A percentile compares a stretch with the other conserved stretches of the same genome.
These are phyloP conservation scores for Sciaenops ocellatus DNA, from an alignment of 2,797 vertebrate species.

Conservation along the genomic window DNA sequence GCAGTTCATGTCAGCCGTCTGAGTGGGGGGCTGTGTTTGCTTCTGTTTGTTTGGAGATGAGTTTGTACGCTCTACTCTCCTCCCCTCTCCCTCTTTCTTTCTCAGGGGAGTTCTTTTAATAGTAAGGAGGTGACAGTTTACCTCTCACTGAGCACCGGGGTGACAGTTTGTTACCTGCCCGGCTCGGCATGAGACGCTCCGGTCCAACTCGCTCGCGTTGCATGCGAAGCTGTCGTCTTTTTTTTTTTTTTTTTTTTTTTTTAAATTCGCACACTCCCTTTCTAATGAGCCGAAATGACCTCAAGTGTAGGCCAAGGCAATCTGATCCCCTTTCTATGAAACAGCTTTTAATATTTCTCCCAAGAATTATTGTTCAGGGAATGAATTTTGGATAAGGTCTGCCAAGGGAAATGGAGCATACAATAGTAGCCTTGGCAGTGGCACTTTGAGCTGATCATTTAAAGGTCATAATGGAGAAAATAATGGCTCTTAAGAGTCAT, in stretches of 20 bases:
- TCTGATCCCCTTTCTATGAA: conserved; percentile 65
- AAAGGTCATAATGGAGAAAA: conserved; percentile 70
- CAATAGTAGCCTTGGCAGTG: conserved; percentile 67
- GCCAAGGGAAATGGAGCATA: conserved; percentile 72
- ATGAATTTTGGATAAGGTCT: conserved; percentile 73
- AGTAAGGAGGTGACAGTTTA: conserved; percentile 79
- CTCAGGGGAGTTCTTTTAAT: conserved; percentile 81
- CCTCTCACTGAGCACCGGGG: conserved; percentile 48
- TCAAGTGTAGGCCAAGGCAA: conserved; percentile 62
- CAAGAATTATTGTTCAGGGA: conserved; percentile 68
- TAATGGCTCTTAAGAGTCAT: conserved; percentile 68
- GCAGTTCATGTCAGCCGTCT: conserved; percentile 40
- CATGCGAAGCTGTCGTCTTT: conserved; percentile 22
- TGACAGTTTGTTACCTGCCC: conserved; percentile 70
- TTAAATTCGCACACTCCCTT: conserved; percentile 40
- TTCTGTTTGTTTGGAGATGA: conserved; percentile 73
- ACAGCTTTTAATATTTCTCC: conserved; percentile 73
- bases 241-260: conserved; percentile 1
- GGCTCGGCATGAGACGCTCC: conserved; percentile 45
- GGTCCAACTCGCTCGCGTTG: conserved; percentile 34
- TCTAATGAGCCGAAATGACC: conserved; percentile 64
- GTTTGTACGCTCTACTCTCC: conserved; percentile 57
- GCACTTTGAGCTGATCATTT: conserved; percentile 66
- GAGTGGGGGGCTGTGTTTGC: conserved; percentile 51
- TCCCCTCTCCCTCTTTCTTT: conserved; percentile 32